A percentile compares a stretch with the other conserved stretches of the same genome.
These are phyloP conservation scores for Myathropa florea DNA, from an alignment of 2,888 invertebrate genomes.

Conservation along the genomic window DNA sequence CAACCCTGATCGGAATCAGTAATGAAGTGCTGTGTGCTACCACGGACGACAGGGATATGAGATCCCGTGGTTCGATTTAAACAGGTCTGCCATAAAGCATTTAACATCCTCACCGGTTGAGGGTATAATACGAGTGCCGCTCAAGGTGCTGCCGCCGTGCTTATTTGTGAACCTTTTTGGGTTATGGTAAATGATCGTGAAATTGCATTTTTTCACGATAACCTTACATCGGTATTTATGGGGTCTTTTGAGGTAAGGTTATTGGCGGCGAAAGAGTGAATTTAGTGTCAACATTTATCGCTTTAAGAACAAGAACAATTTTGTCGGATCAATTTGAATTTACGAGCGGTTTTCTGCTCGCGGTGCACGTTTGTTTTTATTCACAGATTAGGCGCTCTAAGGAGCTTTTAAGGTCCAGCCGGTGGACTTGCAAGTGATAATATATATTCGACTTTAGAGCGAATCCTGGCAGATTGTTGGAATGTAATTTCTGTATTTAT, in stretches of 20 bases:
- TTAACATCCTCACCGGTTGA: constrained; percentile 24
- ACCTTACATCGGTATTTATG: constrained; percentile 20
- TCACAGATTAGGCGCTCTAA: not conserved
- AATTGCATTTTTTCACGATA: constrained; percentile 16
- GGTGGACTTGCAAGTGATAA: not conserved
- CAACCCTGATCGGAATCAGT: constrained; percentile 56
- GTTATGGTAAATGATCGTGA: constrained; percentile 27
- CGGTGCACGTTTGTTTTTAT: not conserved
- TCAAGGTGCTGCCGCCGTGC: constrained; percentile 5
- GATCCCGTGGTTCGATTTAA: not conserved
- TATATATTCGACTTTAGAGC: not conserved
- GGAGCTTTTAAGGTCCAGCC: not conserved
- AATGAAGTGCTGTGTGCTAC: constrained; percentile 49
- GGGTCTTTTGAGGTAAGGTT: not conserved
- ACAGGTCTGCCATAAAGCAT: constrained; percentile 48
- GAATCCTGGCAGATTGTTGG: not conserved
- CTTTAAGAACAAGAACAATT: not conserved
- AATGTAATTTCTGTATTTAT: no score
- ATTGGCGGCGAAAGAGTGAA: constrained; percentile 22
- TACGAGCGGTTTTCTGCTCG: not conserved
- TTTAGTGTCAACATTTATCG: constrained; percentile 14
- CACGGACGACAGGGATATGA: not conserved
- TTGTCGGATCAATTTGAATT: not conserved
- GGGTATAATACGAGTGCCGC: constrained; percentile 29
- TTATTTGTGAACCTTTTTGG: not conserved